A percentile compares a stretch with the other conserved stretches of the same genome.
Evolutionary conservation across 1,140 invertebrate genomes (phyloP).

Genomic region (Dolichoris vasculosae): DNA sequence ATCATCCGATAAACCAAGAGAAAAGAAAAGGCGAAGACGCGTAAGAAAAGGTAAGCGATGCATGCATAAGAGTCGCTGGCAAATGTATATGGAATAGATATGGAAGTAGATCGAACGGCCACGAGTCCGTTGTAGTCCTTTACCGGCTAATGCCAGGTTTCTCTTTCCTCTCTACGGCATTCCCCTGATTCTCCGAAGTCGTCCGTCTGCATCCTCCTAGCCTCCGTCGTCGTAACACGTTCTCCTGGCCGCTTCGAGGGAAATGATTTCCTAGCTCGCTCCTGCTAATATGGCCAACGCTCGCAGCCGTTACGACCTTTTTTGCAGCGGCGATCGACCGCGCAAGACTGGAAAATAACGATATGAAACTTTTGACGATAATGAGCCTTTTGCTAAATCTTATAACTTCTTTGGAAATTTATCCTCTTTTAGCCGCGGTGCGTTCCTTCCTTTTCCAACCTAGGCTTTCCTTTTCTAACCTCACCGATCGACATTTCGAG

Average conservation of each 20-base stretch:
- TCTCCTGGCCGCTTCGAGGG: constrained; percentile 37
- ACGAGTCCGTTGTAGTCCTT: constrained; percentile 18
- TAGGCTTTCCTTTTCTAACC: too few relatives aligned
- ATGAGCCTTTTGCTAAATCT: constrained; percentile 34
- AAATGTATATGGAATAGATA: constrained; percentile 36
- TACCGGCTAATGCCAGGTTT: constrained; percentile 35
- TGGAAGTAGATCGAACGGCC: constrained; percentile 25
- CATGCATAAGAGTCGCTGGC: constrained; percentile 29
- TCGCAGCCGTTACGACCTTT: constrained; percentile 36
- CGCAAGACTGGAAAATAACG: background rate
- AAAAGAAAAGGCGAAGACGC: constrained; percentile 9
- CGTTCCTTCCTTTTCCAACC: too few relatives aligned
- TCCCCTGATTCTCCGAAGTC: constrained; percentile 30
- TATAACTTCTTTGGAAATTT: constrained; percentile 39
- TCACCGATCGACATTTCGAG: too few relatives aligned
- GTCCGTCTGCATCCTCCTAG: background rate
- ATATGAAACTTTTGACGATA: background rate
- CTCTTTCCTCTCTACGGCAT: constrained; percentile 29
- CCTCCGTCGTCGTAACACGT: constrained; percentile 41
- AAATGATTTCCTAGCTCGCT: constrained; percentile 49
- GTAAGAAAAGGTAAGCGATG: background rate
- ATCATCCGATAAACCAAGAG: background rate
- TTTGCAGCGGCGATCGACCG: constrained; percentile 6
- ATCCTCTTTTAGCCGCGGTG: too few relatives aligned
- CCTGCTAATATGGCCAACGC: constrained; percentile 37